Evolutionary conservation across 2,797 vertebrate genomes (phyloP).

Genomic region (Onychomys torridus): DNA sequence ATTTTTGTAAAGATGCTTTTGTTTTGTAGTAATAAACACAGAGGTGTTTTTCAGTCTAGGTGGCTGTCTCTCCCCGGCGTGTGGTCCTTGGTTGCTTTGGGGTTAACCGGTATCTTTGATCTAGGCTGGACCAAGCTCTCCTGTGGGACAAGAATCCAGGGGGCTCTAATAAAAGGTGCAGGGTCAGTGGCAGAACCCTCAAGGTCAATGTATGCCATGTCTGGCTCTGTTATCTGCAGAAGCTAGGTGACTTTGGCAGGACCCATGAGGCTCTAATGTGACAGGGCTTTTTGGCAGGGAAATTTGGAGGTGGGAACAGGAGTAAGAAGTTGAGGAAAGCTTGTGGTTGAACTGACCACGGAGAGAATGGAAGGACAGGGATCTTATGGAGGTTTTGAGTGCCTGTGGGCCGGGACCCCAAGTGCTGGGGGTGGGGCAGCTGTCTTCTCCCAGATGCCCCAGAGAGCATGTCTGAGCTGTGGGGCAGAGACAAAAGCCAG

Average conservation of each 20-base stretch:
- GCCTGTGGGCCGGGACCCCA: neutral
- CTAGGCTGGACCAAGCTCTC: neutral
- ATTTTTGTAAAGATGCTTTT: slow-evolving; percentile 31
- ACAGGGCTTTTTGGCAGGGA: neutral
- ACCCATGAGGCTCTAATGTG: neutral
- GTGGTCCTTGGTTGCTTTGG: neutral
- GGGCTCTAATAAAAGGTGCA: neutral
- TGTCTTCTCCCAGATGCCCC: slow-evolving; percentile 62
- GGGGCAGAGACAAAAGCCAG: slow-evolving; percentile 80
- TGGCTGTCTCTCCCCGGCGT: neutral
- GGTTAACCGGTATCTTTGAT: neutral
- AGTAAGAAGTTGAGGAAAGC: neutral
- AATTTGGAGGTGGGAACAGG: neutral
- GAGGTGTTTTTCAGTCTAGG: slow-evolving; percentile 34
- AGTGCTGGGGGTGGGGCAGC: slow-evolving; percentile 14
- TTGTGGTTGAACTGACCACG: neutral
- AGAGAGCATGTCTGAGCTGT: slow-evolving; percentile 60
- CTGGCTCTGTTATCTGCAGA: neutral
- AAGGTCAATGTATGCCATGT: neutral
- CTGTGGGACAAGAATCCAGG: neutral
- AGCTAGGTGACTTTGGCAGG: neutral
- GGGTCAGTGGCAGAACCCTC: neutral
- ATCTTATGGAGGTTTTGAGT: neutral
- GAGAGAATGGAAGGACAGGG: neutral
- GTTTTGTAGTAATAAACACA: slow-evolving; percentile 79